phyloP scores from a whole-genome alignment of 2,888 invertebrate species.

The Eulithis prunata region DNA sequence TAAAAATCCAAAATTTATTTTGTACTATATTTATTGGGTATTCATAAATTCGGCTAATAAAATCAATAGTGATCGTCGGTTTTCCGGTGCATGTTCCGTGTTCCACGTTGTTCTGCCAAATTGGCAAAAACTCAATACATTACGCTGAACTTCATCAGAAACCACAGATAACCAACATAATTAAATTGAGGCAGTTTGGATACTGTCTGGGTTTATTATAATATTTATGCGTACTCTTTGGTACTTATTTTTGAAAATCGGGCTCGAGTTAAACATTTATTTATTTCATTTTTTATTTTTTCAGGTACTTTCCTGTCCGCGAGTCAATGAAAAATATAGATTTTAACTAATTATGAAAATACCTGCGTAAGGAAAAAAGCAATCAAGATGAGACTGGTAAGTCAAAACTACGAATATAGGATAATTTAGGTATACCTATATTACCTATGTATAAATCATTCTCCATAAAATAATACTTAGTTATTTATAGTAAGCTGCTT shows the following conservation, averaged over 20 bases:
- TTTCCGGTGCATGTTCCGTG: constrained; percentile 52
- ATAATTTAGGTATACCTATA: too few relatives aligned
- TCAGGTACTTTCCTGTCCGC: constrained; percentile 63
- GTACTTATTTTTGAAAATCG: background rate
- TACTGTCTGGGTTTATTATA: background rate
- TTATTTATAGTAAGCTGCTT: too few relatives aligned
- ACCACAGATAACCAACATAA: constrained; percentile 26
- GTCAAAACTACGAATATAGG: constrained; percentile 37
- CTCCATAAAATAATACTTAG: too few relatives aligned
- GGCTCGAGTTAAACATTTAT: background rate
- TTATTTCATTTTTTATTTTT: constrained; percentile 45
- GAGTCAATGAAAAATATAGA: constrained; percentile 41
- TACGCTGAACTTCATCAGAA: constrained; percentile 49
- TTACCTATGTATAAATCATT: too few relatives aligned
- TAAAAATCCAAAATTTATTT: constrained; percentile 12
- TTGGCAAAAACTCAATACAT: constrained; percentile 71
- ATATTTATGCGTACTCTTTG: background rate
- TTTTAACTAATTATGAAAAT: constrained; percentile 53
- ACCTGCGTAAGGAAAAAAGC: constrained; percentile 46
- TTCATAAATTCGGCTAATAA: constrained; percentile 26
- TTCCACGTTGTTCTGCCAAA: constrained; percentile 61
- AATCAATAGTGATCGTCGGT: constrained; percentile 44
- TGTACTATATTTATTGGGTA: background rate
- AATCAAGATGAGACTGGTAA: constrained; percentile 79
- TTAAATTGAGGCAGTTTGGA: background rate